Base-by-base conservation (phyloP, 1,140 invertebrate species). In the Diachasma alloeum region DNA sequence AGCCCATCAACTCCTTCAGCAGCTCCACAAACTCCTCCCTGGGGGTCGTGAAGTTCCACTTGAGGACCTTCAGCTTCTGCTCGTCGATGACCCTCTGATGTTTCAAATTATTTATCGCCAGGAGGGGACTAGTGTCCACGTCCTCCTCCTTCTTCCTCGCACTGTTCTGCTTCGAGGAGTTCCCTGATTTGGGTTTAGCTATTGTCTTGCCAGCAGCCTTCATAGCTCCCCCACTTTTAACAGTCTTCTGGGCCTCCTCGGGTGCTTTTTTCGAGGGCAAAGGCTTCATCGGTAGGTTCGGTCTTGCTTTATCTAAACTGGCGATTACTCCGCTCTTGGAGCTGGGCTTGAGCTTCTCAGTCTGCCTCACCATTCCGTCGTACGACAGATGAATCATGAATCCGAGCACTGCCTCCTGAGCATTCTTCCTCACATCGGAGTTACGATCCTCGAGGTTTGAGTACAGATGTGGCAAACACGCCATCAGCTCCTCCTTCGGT, bases 1-100 rank as follows among this genome's bases (percentile, higher is more conserved):
- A 92, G 1, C 92, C 92, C 97, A 99, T 98, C 84, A 98, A 96
- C 80, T 96, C 95, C 81, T 95, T 95, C 13, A 99, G 87, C 75
- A 98, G 92, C 36, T 98, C 96, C 19, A 97, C 94, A 89, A 98
- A 99, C 84, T 99, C 98, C 84, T 96, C 94, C 36, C 97, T 91
- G 0, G 98, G 97, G 0, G 95, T 93, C 0, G 95, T 95, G 83
- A 99, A 99, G 84, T 98, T 98, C 98, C 98, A 99, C 87, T 98
- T 98, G 3, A 99, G 90, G 0, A 95, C 93, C 86, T 97, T 97
- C 26, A 98, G 90, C 88, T 96, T 96, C 82, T 97, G 96, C 85
- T 99, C 97, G 85, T 98, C 97, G 22, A 96, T 94, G 36, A 96
- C 93, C 59, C 97, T 91, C 87, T 98, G 96, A 86, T 97, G 95